Conservation (phyloP, 2,888 invertebrate species). For the Plutella xylostella region DNA sequence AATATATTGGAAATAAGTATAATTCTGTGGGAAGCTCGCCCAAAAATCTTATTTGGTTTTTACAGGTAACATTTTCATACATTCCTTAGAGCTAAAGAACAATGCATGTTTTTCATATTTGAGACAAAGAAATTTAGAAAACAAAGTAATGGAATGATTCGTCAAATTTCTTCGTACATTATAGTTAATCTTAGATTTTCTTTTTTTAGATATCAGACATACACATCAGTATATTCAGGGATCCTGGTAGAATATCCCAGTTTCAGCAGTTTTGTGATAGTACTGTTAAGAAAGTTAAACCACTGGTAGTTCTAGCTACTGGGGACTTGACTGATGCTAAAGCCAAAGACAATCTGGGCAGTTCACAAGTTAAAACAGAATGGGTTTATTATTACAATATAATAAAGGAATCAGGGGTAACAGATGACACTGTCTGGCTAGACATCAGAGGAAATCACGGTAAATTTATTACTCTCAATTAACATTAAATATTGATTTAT, state of each 20-base stretch:
- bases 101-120: background rate
- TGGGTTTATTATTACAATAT: constrained; percentile 84
- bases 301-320: constrained; percentile 82
- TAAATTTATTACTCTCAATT: constrained; percentile 34
- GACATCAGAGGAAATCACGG: constrained; percentile 95
- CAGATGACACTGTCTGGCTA: constrained; percentile 81
- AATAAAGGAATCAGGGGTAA: constrained; percentile 74
- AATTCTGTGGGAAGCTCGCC: constrained; percentile 62
- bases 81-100: no score
- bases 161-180: background rate
- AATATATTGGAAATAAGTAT: constrained; percentile 44
- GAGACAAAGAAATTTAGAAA: background rate
- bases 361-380: constrained; percentile 83
- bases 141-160: background rate
- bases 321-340: constrained; percentile 94
- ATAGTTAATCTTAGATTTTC: background rate
- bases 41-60: constrained; percentile 78
- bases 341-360: constrained; percentile 81
- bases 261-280: constrained; percentile 83
- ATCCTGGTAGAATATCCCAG: constrained; percentile 78
- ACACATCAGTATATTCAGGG: constrained; percentile 88
- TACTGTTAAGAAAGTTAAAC: constrained; percentile 79
- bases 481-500: background rate
- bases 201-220: constrained; percentile 84
- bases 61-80: constrained; percentile 70